A percentile compares a stretch with the other conserved stretches of the same genome.
These are phyloP conservation scores for Theristicus caerulescens DNA, from an alignment of 2,113 vertebrate species.

Conservation along the genomic window DNA sequence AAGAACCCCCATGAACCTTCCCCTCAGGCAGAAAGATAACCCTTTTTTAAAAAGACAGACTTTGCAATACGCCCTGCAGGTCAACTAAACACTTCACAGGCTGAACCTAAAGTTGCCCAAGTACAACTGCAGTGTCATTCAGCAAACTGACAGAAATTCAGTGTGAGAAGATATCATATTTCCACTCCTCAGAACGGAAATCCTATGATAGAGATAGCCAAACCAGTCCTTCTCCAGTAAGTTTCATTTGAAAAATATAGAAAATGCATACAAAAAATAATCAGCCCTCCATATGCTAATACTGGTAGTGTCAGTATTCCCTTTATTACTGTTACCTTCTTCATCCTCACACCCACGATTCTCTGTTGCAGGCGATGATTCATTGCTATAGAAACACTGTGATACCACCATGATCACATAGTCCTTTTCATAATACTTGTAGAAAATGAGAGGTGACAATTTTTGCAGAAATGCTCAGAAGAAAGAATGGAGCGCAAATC, in stretches of 20 bases:
- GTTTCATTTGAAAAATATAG: background rate
- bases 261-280: background rate
- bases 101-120: background rate
- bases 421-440: background rate
- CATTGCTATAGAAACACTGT: background rate
- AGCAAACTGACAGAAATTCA: background rate
- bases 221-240: background rate
- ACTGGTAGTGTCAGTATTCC: background rate
- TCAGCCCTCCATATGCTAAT: background rate
- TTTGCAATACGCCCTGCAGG: background rate
- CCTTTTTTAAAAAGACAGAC: background rate
- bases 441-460: background rate
- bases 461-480: background rate
- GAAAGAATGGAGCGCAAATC: background rate
- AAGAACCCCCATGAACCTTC: background rate
- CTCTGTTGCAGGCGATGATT: background rate
- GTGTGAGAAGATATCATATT: background rate
- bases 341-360: accelerated
- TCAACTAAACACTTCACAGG: background rate
- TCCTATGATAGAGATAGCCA: background rate
- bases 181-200: background rate
- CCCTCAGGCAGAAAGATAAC: background rate
- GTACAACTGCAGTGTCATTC: background rate
- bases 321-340: background rate
- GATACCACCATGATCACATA: background rate